Base-by-base conservation (phyloP, 2,888 invertebrate species). In the Xestia xanthographa region DNA sequence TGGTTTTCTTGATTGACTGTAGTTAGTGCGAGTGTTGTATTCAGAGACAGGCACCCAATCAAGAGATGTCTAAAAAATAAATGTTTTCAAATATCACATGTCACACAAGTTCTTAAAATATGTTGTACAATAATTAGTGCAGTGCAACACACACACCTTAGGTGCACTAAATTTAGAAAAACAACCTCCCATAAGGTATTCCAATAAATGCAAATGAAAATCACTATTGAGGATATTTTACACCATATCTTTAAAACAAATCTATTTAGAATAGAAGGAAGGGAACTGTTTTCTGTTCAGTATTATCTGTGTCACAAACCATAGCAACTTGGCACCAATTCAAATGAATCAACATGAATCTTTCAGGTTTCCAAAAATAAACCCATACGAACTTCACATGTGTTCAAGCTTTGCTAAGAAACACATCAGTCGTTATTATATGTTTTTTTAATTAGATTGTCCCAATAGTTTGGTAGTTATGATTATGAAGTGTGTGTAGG, bases 21-120 rank as follows among this genome's bases (percentile, higher is more conserved):
- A 95, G 90, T 95, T 96, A 71, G 94, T 89, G 90, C 96, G 94
- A 83, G 94, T 91, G 87, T 96, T 96, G 88, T 96, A 96, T 91
- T 97, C 97, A 60, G 97, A 96, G 66, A 96, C 96, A 72, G 97
- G 96, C 81, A 97, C 95, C 97, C 96, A 97, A 92, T 97, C 97
- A 89, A 97, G 92, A 84, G 96, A 95, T 79, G 96, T 95, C 97
- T 97, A 93, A 91, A 96, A 95, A 86, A 77, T 81, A 79, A 84
- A 79, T 66, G 66, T 65, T 72, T 80, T 77, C 63, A 70, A 83
- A 77, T 43, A 80, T 77, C 80, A 77, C 79, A 78, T 76, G 66
- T 48, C 60, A 43, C 62, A 81, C 48, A 38, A 76, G 29, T 75
- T 79, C 79, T 75, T 72, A 84, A 80, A 83, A 80, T 86, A 80